Conservation (phyloP, 2,113 vertebrate species). For the Myrmecobius fasciatus region DNA sequence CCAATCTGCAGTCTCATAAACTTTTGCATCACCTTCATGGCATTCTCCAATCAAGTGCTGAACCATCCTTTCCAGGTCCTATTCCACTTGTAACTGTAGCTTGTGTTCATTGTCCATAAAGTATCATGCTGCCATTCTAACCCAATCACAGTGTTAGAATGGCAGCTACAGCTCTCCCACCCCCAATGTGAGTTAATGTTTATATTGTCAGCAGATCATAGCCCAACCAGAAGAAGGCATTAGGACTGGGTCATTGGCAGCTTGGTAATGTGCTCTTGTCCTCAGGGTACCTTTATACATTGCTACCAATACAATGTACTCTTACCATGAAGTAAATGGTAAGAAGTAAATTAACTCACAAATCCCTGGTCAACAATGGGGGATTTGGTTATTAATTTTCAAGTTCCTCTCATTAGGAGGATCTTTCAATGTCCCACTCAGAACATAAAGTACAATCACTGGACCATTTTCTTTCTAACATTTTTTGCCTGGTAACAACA, state of each 20-base stretch:
- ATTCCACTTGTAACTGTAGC: background rate
- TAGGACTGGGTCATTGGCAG: background rate
- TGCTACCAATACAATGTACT: background rate
- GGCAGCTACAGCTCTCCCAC: background rate
- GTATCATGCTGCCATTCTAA: background rate
- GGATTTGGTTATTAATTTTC: background rate
- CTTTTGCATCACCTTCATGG: too few relatives aligned
- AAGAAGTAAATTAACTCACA: background rate
- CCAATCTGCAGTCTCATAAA: too few relatives aligned
- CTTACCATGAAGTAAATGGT: background rate
- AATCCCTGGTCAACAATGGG: background rate
- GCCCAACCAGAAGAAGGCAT: background rate
- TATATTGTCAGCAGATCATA: background rate
- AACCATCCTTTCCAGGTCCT: background rate
- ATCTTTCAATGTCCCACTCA: background rate
- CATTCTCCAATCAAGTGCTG: too few relatives aligned
- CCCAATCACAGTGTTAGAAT: background rate
- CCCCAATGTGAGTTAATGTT: background rate
- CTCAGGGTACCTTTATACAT: background rate
- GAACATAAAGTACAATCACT: background rate
- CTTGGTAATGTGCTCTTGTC: background rate
- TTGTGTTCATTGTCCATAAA: background rate
- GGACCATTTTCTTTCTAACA: background rate
- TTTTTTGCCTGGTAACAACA: background rate
- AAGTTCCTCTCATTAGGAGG: background rate